A percentile compares a stretch with the other conserved stretches of the same genome.
Conservation (phyloP, 2,113 vertebrate species). For the Hypomesus transpacificus region DNA sequence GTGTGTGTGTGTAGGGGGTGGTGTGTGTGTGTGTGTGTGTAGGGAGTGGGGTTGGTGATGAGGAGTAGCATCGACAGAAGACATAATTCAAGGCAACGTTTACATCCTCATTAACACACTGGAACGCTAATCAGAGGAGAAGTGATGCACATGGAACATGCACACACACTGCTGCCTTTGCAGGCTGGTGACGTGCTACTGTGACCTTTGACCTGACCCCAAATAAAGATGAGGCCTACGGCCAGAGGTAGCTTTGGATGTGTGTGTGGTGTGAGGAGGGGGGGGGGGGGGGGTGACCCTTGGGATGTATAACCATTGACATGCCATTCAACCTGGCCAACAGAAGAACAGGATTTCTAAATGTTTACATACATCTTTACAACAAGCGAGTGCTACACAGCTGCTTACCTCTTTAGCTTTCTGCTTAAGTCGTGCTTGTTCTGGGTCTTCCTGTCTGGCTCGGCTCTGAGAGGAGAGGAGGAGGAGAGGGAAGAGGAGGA, state of each 20-base stretch:
- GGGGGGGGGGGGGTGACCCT: no score
- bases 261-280: background rate
- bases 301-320: no score
- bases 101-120: constrained; percentile 12
- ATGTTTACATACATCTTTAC: no score
- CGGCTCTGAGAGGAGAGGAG: constrained; percentile 69
- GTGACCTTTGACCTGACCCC: background rate
- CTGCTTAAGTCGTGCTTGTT: constrained; percentile 81
- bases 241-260: background rate
- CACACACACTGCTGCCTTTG: background rate
- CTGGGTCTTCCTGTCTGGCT: constrained; percentile 83
- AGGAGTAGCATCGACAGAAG: constrained; percentile 2
- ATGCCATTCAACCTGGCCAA: no score
- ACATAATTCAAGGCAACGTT: constrained; percentile 17
- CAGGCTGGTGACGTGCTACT: background rate
- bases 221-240: background rate
- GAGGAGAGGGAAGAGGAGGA: background rate
- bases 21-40: background rate
- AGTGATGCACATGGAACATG: constrained; percentile 3
- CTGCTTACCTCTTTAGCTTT: constrained; percentile 84
- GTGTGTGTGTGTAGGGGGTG: no score
- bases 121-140: constrained; percentile 5
- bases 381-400: no score
- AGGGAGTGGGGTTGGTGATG: background rate
- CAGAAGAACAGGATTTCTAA: no score